A percentile compares a stretch with the other conserved stretches of the same genome.
phyloP scores from a whole-genome alignment of 2,113 vertebrate genomes.

The Coryphaenoides rupestris region DNA sequence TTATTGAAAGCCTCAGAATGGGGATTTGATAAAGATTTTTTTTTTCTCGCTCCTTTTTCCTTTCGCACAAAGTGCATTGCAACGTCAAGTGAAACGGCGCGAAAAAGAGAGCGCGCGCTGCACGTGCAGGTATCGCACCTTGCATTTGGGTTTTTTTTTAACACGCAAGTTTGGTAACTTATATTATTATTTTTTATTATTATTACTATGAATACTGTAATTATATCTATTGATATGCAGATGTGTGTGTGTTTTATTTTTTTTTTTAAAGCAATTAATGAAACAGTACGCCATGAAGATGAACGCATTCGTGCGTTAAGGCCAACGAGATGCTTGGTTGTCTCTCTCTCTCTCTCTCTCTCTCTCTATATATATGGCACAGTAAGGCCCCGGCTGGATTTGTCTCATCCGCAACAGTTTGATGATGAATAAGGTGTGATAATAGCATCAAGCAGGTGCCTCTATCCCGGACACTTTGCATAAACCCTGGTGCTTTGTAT shows the following conservation, averaged over 20 bases:
- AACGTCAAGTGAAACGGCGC: conserved; percentile 78
- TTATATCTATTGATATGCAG: conserved; percentile 1
- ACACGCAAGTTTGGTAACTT: neutral
- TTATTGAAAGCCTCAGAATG: conserved; percentile 97
- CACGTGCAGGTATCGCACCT: conserved; percentile 19
- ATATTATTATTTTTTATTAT: conserved; percentile 14
- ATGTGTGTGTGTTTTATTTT: neutral
- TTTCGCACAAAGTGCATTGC: conserved; percentile 80
- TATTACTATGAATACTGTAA: conserved; percentile 24
- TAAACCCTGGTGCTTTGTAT: conserved; percentile 12
- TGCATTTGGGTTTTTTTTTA: neutral
- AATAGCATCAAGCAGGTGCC: conserved; percentile 38
- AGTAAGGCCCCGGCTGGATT: conserved; percentile 52
- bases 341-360: too few relatives aligned
- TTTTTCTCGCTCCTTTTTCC: conserved; percentile 59
- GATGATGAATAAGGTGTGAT: conserved; percentile 27
- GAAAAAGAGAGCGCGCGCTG: conserved; percentile 30
- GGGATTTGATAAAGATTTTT: conserved; percentile 98
- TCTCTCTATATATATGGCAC: too few relatives aligned
- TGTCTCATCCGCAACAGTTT: conserved; percentile 26
- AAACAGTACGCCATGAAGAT: neutral
- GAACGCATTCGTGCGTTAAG: too few relatives aligned
- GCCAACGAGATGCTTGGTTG: too few relatives aligned
- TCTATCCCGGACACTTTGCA: conserved; percentile 21
- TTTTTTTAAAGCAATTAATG: neutral